Evolutionary conservation across 1,140 invertebrate species (phyloP).

Genomic region (Elymnias hypermnestra): DNA sequence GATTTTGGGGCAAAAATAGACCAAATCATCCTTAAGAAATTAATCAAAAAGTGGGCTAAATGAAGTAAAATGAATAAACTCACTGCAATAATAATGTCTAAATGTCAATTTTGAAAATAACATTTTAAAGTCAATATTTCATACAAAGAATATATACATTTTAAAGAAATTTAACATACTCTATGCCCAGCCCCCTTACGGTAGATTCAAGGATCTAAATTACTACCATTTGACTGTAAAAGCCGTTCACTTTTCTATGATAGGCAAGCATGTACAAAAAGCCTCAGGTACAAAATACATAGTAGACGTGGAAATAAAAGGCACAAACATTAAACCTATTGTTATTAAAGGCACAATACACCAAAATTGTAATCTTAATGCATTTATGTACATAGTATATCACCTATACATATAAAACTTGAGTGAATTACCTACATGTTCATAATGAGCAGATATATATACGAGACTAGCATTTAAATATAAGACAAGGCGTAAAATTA

Average conservation of each 20-base stretch:
- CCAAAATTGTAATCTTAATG: conserved; percentile 26
- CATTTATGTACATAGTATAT: background rate
- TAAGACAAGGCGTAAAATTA: no score
- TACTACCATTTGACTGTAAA: conserved; percentile 5
- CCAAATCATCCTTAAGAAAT: no score
- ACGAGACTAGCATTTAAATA: no score
- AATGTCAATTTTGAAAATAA: no score
- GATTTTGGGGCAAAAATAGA: no score
- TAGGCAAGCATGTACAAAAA: conserved; percentile 34
- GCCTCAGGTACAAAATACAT: conserved; percentile 64
- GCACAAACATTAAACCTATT: conserved; percentile 66
- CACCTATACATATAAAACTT: background rate
- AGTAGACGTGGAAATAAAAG: conserved; percentile 60
- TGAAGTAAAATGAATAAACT: no score
- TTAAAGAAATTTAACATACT: background rate
- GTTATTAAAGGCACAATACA: conserved; percentile 67
- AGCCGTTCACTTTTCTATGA: conserved; percentile 8
- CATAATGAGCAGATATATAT: no score
- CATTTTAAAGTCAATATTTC: no score
- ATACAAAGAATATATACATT: no score
- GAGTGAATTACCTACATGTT: no score
- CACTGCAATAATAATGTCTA: no score
- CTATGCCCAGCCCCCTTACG: background rate
- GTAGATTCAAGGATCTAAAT: background rate
- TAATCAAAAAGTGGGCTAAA: no score